Conservation (phyloP, 2,113 vertebrate species). For the Lophius piscatorius region DNA sequence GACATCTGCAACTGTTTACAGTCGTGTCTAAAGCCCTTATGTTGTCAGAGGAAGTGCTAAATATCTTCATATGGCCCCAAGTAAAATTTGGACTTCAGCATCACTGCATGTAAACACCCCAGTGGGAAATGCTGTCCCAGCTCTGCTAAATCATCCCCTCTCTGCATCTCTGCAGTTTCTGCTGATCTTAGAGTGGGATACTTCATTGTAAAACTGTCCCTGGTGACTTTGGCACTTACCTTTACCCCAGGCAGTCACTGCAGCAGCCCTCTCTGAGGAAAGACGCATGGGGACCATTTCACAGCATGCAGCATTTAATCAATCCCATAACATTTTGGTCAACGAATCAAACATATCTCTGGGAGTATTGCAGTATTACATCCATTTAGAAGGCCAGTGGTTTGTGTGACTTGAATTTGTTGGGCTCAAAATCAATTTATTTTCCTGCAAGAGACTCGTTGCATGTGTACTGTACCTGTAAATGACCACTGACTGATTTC, state of each 20-base stretch:
- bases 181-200: conserved; percentile 13
- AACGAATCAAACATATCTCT: conserved; percentile 12
- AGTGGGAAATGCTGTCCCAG: not conserved
- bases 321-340: conserved; percentile 35
- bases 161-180: conserved; percentile 3
- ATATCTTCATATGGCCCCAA: not conserved
- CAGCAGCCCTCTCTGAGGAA: conserved; percentile 16
- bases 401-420: conserved; percentile 4
- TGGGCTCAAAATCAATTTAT: not conserved
- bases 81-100: too few species aligned
- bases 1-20: too few species aligned
- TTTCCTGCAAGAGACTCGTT: not conserved
- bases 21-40: too few species aligned
- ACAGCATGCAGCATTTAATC: conserved; percentile 40
- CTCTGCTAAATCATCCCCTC: conserved; percentile 28
- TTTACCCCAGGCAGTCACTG: conserved; percentile 12
- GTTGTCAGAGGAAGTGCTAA: not conserved
- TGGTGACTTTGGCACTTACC: conserved; percentile 10
- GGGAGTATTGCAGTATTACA: not conserved
- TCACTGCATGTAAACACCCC: too few species aligned
- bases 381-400: not conserved
- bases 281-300: conserved; percentile 29
- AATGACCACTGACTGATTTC: not conserved
- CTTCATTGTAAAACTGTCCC: conserved; percentile 22
- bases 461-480: not conserved